Base-by-base conservation (phyloP, 2,888 invertebrate species). In the Nycteola revayana region DNA sequence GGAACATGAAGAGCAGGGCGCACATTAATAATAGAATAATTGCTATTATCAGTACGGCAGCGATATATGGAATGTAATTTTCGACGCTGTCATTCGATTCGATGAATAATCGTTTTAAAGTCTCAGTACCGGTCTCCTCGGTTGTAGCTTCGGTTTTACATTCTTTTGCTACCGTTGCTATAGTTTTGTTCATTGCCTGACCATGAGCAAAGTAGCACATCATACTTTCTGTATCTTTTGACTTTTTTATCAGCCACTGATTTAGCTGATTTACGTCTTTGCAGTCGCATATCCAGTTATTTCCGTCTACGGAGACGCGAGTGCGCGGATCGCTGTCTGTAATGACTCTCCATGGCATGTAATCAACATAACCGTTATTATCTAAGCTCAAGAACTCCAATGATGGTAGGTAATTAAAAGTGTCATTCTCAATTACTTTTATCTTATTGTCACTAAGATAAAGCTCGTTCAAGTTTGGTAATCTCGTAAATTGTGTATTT, bases 241-340 rank as follows among this genome's bases (percentile, higher is more conserved):
- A 91, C 69, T 93, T 92, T 68, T 92, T 90, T 64, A 90, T 86
- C 42, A 94, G 77, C 94, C 94, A 94, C 56, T 91, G 90, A 67
- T 93, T 92, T 60, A 94, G 83, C 60, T 91, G 91, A 46, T 90
- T 90, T 32, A 94, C 90, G 63, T 93, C 93, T 65, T 90, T 90
- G 81, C 95, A 95, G 71, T 94, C 93, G 83, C 95, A 95, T 75
- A 93, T 93, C 96, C 96, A 95, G 73, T 92, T 92, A 90, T 95
- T 95, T 61, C 94, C 93, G 63, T 93, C 92, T 44, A 95, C 89
- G 34, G 93, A 92, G 55, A 95, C 91, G 64, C 91, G 91, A 63
- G 94, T 91, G 60, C 91, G 91, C 47, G 90, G 90, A 72, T 93
- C 90, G 68, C 92, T 90, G 66, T 93, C 90, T 26, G 92, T 91